These are phyloP conservation scores for Scytalopus superciliaris DNA, from an alignment of 2,113 vertebrate genomes.

Conservation along the genomic window DNA sequence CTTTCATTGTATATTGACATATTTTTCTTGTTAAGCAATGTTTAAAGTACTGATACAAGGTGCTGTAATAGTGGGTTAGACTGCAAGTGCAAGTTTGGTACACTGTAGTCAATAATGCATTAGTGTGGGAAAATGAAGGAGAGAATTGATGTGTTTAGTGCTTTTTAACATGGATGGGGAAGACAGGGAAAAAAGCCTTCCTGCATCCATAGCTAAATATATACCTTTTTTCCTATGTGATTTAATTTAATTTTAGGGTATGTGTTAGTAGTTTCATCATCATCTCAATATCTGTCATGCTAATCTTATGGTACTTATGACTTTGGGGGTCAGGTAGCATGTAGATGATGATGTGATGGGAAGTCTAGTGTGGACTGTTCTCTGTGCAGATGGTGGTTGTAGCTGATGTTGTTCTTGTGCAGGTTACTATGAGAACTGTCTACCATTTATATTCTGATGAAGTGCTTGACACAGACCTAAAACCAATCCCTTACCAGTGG, in stretches of 20 bases:
- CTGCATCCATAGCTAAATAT: background rate
- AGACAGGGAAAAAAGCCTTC: background rate
- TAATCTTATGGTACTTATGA: background rate
- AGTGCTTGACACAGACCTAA: background rate
- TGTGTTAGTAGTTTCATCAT: background rate
- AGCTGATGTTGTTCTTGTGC: background rate
- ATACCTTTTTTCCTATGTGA: background rate
- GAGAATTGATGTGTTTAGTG: background rate
- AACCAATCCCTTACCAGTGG: background rate
- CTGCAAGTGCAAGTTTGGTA: slow-evolving; percentile 75
- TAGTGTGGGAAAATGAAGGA: slow-evolving; percentile 52
- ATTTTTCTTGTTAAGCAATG: slow-evolving; percentile 85
- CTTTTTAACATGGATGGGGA: background rate
- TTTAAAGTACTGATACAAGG: slow-evolving; percentile 85
- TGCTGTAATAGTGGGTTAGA: slow-evolving; percentile 80
- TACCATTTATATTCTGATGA: background rate
- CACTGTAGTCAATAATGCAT: slow-evolving; percentile 68
- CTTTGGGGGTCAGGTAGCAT: background rate
- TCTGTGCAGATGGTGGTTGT: background rate
- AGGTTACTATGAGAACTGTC: background rate
- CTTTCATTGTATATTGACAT: slow-evolving; percentile 82
- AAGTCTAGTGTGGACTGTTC: background rate
- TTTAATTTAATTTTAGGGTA: background rate
- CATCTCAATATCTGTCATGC: background rate
- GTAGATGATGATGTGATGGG: background rate